Evolutionary conservation across 2,797 vertebrate genomes (phyloP), one percentile per base, ranked within the genome.

Genomic region (Eulemur albifrons): DNA sequence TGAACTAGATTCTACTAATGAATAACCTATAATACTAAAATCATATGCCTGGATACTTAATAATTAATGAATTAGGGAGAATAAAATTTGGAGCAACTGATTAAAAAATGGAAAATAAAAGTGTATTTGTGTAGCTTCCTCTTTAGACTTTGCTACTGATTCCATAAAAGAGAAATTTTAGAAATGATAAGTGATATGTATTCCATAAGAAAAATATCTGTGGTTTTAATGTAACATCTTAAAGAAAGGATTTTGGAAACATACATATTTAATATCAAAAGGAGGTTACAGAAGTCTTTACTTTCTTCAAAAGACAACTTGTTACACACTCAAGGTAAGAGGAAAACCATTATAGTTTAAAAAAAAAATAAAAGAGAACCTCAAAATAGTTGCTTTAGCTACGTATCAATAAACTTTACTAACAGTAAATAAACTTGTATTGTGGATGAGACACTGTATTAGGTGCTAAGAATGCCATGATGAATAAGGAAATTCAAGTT

Each of bases 291-390:
- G 9, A 97, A 70, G 15, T 88, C 79, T 94, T 93, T 52, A 82
- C n/a, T 65, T 95, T 92, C 18, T 76, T 65, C 48, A 95, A 93
- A 89, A 80, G 48, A 87, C 35, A 92, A 84, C 23, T 38, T 75
- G 20, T 23, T 91, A 79, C 18, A 72, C 45, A 87, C 4, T 7
- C 8, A 45, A 40, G 17, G 30, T 81, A 52, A 83, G 75, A 94
- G 23, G 21, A 88, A 84, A 77, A 2, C 18, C 9, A 63, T 21
- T 25, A 76, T 0, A 87, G 35, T 21, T 73, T 86, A 88, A 92
- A 75, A 88, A 75, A 88, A 8, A 79, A 83, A 88, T 15, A 50
- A 67, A 89, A 91, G 32, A 85, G 57, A 90, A 79, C 32, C 48
- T 72, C 7, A 75, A 73, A n/a, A 93, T 13, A 92, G 38, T 30